phyloP scores from a whole-genome alignment of 1,140 invertebrate genomes.

The Tetranychus urticae region DNA sequence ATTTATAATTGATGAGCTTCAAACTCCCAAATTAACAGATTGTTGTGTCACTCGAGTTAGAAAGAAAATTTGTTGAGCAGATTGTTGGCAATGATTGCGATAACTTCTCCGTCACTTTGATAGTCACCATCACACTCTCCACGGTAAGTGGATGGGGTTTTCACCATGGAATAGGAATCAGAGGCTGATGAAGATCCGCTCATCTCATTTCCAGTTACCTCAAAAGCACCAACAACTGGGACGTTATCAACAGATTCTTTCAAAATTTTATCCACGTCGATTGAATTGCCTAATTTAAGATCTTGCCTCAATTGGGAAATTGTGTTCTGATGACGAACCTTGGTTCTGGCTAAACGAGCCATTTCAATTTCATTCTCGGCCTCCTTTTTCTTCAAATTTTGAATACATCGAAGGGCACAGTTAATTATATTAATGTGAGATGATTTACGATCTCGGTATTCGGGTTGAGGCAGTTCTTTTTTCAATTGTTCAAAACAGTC shows the following conservation, averaged over 20 bases:
- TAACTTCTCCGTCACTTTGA: slow-evolving; percentile 2
- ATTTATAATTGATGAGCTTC: no score
- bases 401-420: slow-evolving; percentile 6
- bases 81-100: neutral
- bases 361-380: neutral
- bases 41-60: neutral
- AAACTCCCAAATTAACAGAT: no score
- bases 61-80: neutral
- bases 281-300: neutral
- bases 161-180: neutral
- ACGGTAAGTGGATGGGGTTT: neutral
- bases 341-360: neutral
- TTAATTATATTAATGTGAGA: slow-evolving; percentile 7
- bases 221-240: neutral
- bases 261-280: neutral
- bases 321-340: neutral
- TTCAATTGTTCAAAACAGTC: slow-evolving; percentile 6
- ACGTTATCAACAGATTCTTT: neutral
- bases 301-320: slow-evolving; percentile 2
- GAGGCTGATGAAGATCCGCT: neutral
- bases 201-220: neutral
- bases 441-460: slow-evolving; percentile 5
- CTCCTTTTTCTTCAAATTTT: slow-evolving; percentile 3
- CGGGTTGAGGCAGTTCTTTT: slow-evolving; percentile 1
- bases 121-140: neutral